phyloP scores from a whole-genome alignment of 92 coral and sea anemone genomes.

The Porites divaricata region DNA sequence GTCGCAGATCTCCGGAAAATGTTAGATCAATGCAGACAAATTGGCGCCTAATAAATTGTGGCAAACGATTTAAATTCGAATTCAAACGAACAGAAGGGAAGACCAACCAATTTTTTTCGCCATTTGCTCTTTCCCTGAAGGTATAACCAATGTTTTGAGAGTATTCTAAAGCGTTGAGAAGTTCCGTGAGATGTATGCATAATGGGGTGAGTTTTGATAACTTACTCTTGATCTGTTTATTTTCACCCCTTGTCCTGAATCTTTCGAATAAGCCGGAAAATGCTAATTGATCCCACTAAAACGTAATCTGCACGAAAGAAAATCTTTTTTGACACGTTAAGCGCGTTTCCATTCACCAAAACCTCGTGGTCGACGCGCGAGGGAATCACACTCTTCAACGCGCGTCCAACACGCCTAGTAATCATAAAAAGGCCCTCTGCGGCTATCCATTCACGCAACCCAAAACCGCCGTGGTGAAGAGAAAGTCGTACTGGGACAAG shows the following conservation, averaged over 20 bases:
- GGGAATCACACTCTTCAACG: neutral
- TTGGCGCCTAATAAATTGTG: neutral
- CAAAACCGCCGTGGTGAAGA: too few relatives aligned
- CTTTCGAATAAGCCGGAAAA: constrained; percentile 10
- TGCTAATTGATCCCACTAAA: constrained; percentile 14
- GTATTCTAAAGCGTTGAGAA: neutral
- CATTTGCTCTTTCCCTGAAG: neutral
- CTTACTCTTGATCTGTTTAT: constrained; percentile 4
- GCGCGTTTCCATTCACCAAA: too few relatives aligned
- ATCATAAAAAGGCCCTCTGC: too few relatives aligned
- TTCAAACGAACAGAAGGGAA: neutral
- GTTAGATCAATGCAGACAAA: neutral
- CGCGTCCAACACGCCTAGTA: neutral
- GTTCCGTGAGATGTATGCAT: constrained; percentile 19
- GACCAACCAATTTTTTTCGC: neutral
- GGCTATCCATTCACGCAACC: too few relatives aligned
- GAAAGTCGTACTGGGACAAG: too few relatives aligned
- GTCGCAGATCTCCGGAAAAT: neutral
- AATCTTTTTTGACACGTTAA: neutral
- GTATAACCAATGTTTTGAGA: neutral
- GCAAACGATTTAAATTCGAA: neutral
- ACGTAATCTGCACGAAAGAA: constrained; percentile 19
- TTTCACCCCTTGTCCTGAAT: constrained; percentile 10
- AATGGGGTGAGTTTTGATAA: neutral
- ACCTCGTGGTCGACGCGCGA: constrained; percentile 19